Conservation (phyloP, 1,140 invertebrate species). For the Solen grandis region DNA sequence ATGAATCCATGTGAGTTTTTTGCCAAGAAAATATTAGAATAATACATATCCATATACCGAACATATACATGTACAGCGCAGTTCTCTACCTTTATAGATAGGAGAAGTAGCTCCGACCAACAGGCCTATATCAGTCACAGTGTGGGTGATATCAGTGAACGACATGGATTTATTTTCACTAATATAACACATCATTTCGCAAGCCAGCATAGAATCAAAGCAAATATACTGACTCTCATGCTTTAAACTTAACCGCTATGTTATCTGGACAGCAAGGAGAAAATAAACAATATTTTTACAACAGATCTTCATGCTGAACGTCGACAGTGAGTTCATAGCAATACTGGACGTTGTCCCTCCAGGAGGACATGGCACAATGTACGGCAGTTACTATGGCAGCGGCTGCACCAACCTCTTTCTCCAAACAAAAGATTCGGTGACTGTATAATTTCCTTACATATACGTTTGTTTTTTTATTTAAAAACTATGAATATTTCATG, state of each 20-base stretch:
- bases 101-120: no score
- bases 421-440: not conserved
- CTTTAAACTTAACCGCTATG: not conserved
- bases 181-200: not conserved
- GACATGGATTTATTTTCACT: not conserved
- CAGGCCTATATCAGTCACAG: not conserved
- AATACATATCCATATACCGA: no score
- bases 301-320: conserved; percentile 13
- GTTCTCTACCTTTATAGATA: no score
- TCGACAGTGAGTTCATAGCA: not conserved
- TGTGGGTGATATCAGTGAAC: not conserved
- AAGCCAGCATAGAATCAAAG: not conserved
- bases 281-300: not conserved
- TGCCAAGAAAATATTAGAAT: no score
- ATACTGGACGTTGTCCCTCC: not conserved
- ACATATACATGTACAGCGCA: no score
- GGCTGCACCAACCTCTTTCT: conserved; percentile 45
- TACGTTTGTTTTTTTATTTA: no score
- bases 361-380: conserved; percentile 11
- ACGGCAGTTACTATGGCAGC: not conserved
- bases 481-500: no score
- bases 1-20: no score
- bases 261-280: not conserved
- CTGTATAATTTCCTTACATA: no score
- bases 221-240: not conserved